Evolutionary conservation across 2,113 vertebrate species (phyloP).

Genomic region (Cebus imitator): DNA sequence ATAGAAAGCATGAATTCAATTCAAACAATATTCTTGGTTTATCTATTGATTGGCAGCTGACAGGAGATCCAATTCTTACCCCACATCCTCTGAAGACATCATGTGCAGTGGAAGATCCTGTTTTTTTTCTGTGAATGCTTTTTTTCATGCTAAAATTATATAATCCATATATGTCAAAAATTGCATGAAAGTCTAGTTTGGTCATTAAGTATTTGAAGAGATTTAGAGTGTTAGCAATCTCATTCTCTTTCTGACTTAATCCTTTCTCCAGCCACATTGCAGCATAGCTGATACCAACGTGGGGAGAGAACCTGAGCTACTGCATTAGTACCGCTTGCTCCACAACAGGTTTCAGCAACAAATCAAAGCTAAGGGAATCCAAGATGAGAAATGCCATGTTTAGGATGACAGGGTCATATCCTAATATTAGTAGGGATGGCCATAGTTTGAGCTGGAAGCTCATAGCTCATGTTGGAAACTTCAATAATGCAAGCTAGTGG

Average conservation of each 20-base stretch:
- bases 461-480: neutral
- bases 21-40: neutral
- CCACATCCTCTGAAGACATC: neutral
- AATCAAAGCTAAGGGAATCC: neutral
- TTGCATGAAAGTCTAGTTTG: neutral
- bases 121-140: neutral
- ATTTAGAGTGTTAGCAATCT: neutral
- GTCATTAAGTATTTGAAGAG: neutral
- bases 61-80: neutral
- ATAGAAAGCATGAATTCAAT: neutral
- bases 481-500: neutral
- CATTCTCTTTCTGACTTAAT: neutral
- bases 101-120: neutral
- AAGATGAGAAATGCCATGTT: neutral
- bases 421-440: neutral
- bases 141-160: neutral
- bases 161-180: neutral
- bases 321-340: neutral
- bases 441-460: neutral
- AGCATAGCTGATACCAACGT: neutral
- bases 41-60: neutral
- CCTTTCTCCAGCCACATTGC: neutral
- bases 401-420: neutral
- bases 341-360: neutral
- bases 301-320: neutral